Evolutionary conservation across 2,113 vertebrate species (phyloP), one percentile per base, ranked within the genome.

Genomic region (Parus major): DNA sequence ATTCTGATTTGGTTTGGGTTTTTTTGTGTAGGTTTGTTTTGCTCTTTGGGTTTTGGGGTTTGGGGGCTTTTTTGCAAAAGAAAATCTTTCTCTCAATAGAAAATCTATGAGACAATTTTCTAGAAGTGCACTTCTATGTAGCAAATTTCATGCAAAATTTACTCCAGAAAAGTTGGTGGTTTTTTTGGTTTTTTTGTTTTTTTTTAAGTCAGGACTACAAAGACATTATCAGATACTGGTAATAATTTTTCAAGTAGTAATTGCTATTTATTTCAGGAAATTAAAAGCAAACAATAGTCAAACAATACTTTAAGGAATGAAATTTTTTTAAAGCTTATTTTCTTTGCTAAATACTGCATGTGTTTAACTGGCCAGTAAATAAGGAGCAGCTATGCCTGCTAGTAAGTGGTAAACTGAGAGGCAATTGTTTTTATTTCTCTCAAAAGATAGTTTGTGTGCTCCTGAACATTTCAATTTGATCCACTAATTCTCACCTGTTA

Each of bases 401-500:
- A 84, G 18, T 83, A 56, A 84, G 18, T 83, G 59, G 8, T 86
- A 88, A 80, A 19, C 60, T 92, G 42, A 55, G 46, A 95, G 20
- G 23, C 9, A 95, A 82, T 92, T 91, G 36, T 28, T 90, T 96
- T 95, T 94, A 90, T 95, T 97, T 91, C 53, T 86, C 46, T 92
- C 27, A 66, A 91, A 73, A 95, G 71, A 82, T 71, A 94, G 49
- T 20, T 91, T 95, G 31, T 28, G 6, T 31, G 63, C 82, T 97
- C 36, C 59, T 64, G 28, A 88, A 84, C n/a, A 77, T 91, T 97
- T 97, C 52, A 35, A 55, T 92, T 85, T 96, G 86, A 94, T 90
- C 59, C 35, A 82, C 59, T 93, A 96, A 96, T 95, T 91, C 83
- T 97, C 91, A 94, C 96, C 83, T 95, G 86, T 89, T 97, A 64